Evolutionary conservation across 2,113 vertebrate species (phyloP), one percentile per base, ranked within the genome.

Genomic region (Crotalus tigris): DNA sequence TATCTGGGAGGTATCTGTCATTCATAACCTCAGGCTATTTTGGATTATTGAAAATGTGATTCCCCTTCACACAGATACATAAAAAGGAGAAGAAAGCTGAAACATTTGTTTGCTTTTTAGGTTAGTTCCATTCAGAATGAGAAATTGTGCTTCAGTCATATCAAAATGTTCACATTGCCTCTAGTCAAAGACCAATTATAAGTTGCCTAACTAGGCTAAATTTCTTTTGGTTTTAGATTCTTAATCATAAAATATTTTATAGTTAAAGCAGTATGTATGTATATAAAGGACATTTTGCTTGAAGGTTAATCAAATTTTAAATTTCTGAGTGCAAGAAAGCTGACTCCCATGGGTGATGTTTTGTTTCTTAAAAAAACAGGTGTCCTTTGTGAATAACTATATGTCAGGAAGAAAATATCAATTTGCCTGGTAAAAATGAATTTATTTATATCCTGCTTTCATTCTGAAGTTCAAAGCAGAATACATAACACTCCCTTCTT

Each of bases 201-300:
- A 96, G 91, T 95, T 97, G 97, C 97, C 97, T 96, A 97, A 97
- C 96, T 97, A 97, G 95, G 96, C 98, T 97, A 97, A 95, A 96
- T 96, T 97, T 93, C 95, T 97, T 97, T 97, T 95, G 96, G 92
- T 93, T 96, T 97, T 97, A 97, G 96, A 97, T 96, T 49, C 53
- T 94, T 96, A 95, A 96, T 96, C 95, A 96, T 97, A 93, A 95
- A 58, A 69, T 95, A 96, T 97, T 97, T 97, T 95, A 97, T 11
- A 85, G 92, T 94, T 95, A 55, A 94, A 96, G 57, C 88, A 85
- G 88, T 95, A 92, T 11, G 91, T 61, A 92, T 93, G 91, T 61
- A 92, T 93, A 96, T 95, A 87, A 94, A 96, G 96, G 95, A 91
- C 92, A 64, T 94, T 95, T 95, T 96, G 85, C 91, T 97, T 95